Conservation (phyloP, 2,113 vertebrate genomes). For the Pteropus alecto region DNA sequence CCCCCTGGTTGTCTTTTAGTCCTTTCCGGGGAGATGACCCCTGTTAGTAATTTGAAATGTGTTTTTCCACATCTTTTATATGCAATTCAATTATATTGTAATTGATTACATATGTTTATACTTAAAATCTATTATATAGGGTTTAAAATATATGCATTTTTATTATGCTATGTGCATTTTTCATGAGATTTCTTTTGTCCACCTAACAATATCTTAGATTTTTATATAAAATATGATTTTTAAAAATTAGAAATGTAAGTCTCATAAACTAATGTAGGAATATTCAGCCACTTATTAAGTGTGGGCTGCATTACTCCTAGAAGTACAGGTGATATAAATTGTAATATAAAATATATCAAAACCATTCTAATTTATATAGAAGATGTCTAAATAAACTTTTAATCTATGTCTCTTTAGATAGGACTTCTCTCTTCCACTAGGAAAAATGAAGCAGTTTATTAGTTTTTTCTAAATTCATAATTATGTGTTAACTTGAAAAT, state of each 20-base stretch:
- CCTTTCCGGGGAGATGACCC: background rate
- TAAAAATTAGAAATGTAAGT: background rate
- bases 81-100: background rate
- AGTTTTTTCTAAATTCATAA: background rate
- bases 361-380: background rate
- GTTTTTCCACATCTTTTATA: background rate
- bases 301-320: background rate
- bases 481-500: background rate
- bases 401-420: background rate
- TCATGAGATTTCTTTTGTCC: background rate
- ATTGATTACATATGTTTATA: background rate
- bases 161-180: background rate
- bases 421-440: background rate
- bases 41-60: background rate
- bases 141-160: background rate
- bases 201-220: background rate
- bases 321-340: background rate
- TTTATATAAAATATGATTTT: background rate
- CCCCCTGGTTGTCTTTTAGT: too few species aligned
- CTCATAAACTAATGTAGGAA: background rate
- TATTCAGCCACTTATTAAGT: background rate
- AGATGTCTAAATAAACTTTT: background rate
- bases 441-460: background rate
- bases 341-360: background rate
- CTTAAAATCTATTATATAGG: background rate